phyloP scores from a whole-genome alignment of 2,888 invertebrate species.

The Monochamus alternatus region DNA sequence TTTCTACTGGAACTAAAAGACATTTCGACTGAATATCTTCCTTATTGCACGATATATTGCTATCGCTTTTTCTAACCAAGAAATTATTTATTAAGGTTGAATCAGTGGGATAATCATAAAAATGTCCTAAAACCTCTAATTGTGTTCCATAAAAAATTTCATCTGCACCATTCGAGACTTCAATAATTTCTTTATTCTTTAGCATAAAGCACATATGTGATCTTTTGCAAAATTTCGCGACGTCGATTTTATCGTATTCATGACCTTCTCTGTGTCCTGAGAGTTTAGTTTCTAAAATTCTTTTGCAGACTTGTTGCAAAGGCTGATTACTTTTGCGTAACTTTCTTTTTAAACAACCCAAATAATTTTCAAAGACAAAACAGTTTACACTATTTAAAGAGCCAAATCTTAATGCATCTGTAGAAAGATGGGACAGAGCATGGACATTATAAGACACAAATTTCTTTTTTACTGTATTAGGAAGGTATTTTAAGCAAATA shows the following conservation, averaged over 20 bases:
- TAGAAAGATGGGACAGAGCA: conserved; percentile 44
- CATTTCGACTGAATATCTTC: background rate
- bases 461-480: too few species aligned
- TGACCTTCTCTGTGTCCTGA: background rate
- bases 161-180: background rate
- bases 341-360: conserved; percentile 39
- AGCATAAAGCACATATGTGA: conserved; percentile 1
- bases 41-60: background rate
- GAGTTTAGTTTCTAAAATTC: conserved; percentile 35
- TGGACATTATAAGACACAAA: conserved; percentile 46
- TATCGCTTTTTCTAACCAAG: background rate
- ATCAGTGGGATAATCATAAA: conserved; percentile 9
- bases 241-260: background rate
- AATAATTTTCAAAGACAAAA: conserved; percentile 48
- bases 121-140: background rate
- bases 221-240: background rate
- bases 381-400: conserved; percentile 41
- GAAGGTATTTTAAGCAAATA: too few species aligned
- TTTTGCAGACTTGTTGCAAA: conserved; percentile 43
- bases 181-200: conserved; percentile 11
- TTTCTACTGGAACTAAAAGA: background rate
- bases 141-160: background rate
- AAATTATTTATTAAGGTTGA: conserved; percentile 1
- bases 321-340: conserved; percentile 46
- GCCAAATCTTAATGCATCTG: conserved; percentile 44